Conservation (phyloP, 53 echinoderm and acorn worm genomes). For the Pentamera pediparva region DNA sequence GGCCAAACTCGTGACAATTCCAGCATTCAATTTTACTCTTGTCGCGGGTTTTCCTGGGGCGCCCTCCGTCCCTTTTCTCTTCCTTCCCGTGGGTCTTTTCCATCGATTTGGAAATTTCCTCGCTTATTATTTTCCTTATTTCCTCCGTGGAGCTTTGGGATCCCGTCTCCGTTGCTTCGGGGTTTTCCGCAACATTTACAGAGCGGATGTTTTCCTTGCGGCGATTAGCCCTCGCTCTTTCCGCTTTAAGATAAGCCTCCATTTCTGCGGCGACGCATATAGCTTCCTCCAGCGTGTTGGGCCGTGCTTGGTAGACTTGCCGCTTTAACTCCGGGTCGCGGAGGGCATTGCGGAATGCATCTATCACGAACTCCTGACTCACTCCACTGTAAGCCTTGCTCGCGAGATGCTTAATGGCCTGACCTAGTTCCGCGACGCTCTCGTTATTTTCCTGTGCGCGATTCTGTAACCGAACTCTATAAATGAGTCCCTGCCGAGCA, state of each 20-base stretch:
- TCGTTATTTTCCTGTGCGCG: neutral
- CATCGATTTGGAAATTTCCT: too few species aligned
- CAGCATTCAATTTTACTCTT: conserved; percentile 15
- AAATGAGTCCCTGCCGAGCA: neutral
- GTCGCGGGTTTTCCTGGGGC: neutral
- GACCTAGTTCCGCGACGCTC: neutral
- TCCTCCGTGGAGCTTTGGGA: too few species aligned
- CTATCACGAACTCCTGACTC: neutral
- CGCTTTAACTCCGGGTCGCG: neutral
- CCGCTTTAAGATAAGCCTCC: conserved; percentile 3
- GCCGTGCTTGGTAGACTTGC: neutral
- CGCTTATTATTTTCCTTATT: too few species aligned
- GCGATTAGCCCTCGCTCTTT: neutral
- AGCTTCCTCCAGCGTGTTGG: neutral
- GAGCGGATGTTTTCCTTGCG: neutral
- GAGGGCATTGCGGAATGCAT: neutral
- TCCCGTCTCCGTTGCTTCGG: neutral
- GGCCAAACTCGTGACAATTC: conserved; percentile 31
- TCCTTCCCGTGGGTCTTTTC: too few species aligned
- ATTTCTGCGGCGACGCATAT: neutral
- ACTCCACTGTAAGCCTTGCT: neutral
- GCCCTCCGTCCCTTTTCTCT: conserved; percentile 18
- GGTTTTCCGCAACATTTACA: neutral
- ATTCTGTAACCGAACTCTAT: neutral
- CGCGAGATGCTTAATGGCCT: neutral